Evolutionary conservation across 2,113 vertebrate genomes (phyloP), one percentile per base, ranked within the genome.

Genomic region (Passer domesticus): DNA sequence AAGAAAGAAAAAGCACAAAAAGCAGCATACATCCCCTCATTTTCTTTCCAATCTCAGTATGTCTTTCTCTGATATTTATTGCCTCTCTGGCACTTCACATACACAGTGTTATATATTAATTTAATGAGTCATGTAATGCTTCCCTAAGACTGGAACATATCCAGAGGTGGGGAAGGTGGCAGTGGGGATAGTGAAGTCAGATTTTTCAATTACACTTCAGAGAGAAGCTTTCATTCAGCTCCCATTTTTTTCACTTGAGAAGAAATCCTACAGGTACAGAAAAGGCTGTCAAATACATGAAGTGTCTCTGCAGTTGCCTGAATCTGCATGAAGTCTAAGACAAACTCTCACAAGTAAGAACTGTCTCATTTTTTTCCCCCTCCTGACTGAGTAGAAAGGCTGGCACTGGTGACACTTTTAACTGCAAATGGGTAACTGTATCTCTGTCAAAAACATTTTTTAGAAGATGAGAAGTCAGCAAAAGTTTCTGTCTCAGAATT

Each of bases 151-250:
- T 47, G 73, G 76, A 95, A 41, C 28, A 49, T 5, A 92, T 81
- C 79, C 90, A 96, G 85, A 94, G 85, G 76, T 72, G 37, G 60
- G 47, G 62, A 91, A 92, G 68, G 89, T 70, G 47, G 64, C 60
- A 56, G 68, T 12, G 33, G 56, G 59, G 46, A 80, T 15, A 93
- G 35, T 70, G 53, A 82, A 95, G 63, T 77, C 82, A 90, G 84
- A 80, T 25, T 89, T 87, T 46, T 73, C n/a, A 91, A 90, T 77
- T 83, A 74, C 47, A 55, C 50, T 58, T 70, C 81, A 67, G 66
- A 87, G 67, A 55, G 47, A 75, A 68, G 55, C 62, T 49, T 68
- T 83, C 69, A 68, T 22, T 46, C 59, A 60, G 72, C 24, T 83
- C 39, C 52, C 9, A 10, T 39, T 79, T 59, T 53, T 70, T 67